phyloP scores from a whole-genome alignment of 2,888 invertebrate species.

The Euproctis similis region DNA sequence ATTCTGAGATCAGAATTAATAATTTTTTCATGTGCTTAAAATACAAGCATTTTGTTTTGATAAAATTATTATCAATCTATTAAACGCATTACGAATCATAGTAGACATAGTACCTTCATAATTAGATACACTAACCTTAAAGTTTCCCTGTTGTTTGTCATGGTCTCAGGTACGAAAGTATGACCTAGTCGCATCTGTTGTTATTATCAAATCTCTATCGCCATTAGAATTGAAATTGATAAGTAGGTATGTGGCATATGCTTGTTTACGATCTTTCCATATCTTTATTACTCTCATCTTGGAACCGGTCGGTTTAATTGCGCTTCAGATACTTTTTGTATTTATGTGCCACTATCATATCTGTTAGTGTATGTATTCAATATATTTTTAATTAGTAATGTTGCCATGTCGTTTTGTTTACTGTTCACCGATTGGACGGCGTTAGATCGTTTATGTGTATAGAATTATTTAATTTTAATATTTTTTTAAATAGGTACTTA shows the following conservation, averaged over 20 bases:
- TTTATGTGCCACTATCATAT: conserved; percentile 19
- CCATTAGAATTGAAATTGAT: conserved; percentile 61
- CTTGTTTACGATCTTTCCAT: conserved; percentile 58
- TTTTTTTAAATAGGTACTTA: background rate
- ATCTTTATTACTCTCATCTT: conserved; percentile 65
- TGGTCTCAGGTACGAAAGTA: too few relatives aligned
- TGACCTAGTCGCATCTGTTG: conserved; percentile 1
- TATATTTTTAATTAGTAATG: conserved; percentile 28
- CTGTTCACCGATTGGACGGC: conserved; percentile 3
- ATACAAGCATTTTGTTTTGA: too few relatives aligned
- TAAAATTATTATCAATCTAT: too few relatives aligned
- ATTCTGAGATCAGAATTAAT: too few relatives aligned
- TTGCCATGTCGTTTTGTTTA: conserved; percentile 16
- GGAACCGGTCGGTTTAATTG: conserved; percentile 61
- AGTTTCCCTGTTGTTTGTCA: too few relatives aligned
- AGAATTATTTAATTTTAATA: background rate
- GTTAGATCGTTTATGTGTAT: conserved; percentile 1
- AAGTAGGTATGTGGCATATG: conserved; percentile 70
- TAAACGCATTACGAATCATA: too few relatives aligned
- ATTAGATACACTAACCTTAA: too few relatives aligned
- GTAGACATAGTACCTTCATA: too few relatives aligned
- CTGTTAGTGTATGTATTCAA: conserved; percentile 21
- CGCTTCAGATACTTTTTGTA: conserved; percentile 30
- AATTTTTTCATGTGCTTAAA: too few relatives aligned
- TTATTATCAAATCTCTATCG: conserved; percentile 31